These are phyloP conservation scores for Strigamia maritima DNA, from an alignment of 2,888 invertebrate genomes.

Conservation along the genomic window DNA sequence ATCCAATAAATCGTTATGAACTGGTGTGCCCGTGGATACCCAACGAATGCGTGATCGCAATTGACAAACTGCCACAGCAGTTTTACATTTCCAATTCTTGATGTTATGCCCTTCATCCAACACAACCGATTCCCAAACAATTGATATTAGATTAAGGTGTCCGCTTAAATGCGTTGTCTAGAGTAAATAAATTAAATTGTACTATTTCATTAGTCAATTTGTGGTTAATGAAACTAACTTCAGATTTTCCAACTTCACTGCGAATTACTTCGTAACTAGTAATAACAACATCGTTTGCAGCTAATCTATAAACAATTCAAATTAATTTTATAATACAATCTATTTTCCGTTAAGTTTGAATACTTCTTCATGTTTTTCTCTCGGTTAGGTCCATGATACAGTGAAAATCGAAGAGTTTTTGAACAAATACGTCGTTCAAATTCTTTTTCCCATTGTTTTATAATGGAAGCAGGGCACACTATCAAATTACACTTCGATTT, in stretches of 20 bases:
- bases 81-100: conserved; percentile 77
- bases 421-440: conserved; percentile 63
- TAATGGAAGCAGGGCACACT: conserved; percentile 84
- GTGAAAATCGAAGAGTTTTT: conserved; percentile 62
- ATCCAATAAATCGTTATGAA: conserved; percentile 86
- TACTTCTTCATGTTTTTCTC: conserved; percentile 53
- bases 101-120: conserved; percentile 92
- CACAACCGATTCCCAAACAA: conserved; percentile 81
- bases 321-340: conserved; percentile 20
- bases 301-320: conserved; percentile 55
- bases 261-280: conserved; percentile 78
- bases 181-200: background rate
- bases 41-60: conserved; percentile 66
- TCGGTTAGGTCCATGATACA: conserved; percentile 80
- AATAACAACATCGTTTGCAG: conserved; percentile 74
- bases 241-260: conserved; percentile 49
- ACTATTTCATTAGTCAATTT: background rate
- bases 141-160: conserved; percentile 43
- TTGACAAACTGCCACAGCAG: conserved; percentile 67
- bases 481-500: conserved; percentile 69
- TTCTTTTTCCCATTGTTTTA: conserved; percentile 86
- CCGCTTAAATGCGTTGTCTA: background rate
- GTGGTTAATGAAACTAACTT: background rate
- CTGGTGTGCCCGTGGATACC: conserved; percentile 90
- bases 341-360: background rate